phyloP scores from a whole-genome alignment of 2,888 invertebrate genomes.

The Tillus elongatus region DNA sequence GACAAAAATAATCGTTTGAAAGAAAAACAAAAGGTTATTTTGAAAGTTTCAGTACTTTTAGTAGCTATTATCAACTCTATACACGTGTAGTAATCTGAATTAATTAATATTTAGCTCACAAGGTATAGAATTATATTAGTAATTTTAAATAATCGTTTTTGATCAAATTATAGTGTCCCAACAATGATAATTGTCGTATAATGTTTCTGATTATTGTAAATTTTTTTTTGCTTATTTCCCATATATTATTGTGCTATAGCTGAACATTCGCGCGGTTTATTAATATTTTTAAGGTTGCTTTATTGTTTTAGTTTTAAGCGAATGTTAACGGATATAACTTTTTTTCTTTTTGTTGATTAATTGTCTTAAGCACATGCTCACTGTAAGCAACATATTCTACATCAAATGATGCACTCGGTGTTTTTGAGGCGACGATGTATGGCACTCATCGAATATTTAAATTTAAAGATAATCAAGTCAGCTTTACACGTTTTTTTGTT shows the following conservation, averaged over 20 bases:
- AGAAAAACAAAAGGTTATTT: slow-evolving; percentile 16
- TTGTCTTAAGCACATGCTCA: no score
- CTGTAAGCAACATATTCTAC: not conserved
- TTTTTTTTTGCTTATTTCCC: slow-evolving; percentile 23
- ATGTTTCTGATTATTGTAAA: slow-evolving; percentile 27
- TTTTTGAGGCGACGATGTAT: slow-evolving; percentile 19
- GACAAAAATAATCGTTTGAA: slow-evolving; percentile 14
- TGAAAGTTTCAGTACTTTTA: slow-evolving; percentile 23
- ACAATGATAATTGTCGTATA: slow-evolving; percentile 22
- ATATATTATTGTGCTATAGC: slow-evolving; percentile 15
- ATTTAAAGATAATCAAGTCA: slow-evolving; percentile 15
- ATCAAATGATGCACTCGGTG: no score
- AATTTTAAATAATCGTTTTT: slow-evolving; percentile 23
- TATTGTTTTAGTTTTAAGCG: slow-evolving; percentile 25
- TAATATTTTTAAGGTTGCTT: slow-evolving; percentile 18
- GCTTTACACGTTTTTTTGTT: slow-evolving; percentile 21
- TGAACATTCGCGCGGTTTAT: slow-evolving; percentile 17
- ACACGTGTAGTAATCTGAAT: slow-evolving; percentile 26
- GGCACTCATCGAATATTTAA: slow-evolving; percentile 22
- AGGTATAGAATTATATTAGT: slow-evolving; percentile 26
- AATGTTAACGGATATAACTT: slow-evolving; percentile 15
- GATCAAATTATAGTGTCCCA: slow-evolving; percentile 27
- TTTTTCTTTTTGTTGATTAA: not conserved
- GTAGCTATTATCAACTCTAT: slow-evolving; percentile 27
- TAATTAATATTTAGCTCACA: slow-evolving; percentile 30